phyloP scores from a whole-genome alignment of 1,140 invertebrate species.

The Nephila pilipes region DNA sequence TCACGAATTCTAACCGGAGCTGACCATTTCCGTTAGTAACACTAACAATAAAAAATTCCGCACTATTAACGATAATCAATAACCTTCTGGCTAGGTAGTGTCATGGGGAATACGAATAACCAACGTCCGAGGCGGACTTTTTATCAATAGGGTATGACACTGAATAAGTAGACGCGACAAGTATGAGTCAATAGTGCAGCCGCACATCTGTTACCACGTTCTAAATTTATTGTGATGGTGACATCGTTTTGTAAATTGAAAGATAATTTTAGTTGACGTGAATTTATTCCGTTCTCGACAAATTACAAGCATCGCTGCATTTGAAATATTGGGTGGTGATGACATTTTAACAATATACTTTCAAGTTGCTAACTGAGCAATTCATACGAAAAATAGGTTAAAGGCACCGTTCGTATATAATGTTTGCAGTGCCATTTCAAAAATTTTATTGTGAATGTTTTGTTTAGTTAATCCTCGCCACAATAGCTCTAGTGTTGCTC shows the following conservation, averaged over 20 bases:
- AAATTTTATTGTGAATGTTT: too few relatives aligned
- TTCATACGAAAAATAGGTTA: too few relatives aligned
- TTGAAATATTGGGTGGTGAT: too few relatives aligned
- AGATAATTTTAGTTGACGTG: background rate
- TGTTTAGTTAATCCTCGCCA: too few relatives aligned
- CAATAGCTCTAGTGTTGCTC: too few relatives aligned
- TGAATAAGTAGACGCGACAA: background rate
- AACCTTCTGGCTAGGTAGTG: background rate
- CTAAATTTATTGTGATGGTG: background rate
- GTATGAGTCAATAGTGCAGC: background rate
- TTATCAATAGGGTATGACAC: background rate
- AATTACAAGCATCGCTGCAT: too few relatives aligned
- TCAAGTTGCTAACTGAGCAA: too few relatives aligned
- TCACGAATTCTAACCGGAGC: background rate
- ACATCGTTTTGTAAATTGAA: background rate
- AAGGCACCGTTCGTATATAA: too few relatives aligned
- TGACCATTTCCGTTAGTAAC: background rate
- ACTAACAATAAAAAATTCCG: background rate
- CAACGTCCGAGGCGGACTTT: background rate
- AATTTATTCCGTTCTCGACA: too few relatives aligned
- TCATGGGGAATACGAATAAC: background rate
- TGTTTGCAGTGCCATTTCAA: too few relatives aligned
- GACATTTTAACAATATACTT: too few relatives aligned
- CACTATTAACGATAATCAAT: slow-evolving; percentile 41
- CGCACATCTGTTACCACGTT: background rate